Evolutionary conservation across 2,888 invertebrate species (phyloP).

Genomic region (Psococerastis gibbosa): DNA sequence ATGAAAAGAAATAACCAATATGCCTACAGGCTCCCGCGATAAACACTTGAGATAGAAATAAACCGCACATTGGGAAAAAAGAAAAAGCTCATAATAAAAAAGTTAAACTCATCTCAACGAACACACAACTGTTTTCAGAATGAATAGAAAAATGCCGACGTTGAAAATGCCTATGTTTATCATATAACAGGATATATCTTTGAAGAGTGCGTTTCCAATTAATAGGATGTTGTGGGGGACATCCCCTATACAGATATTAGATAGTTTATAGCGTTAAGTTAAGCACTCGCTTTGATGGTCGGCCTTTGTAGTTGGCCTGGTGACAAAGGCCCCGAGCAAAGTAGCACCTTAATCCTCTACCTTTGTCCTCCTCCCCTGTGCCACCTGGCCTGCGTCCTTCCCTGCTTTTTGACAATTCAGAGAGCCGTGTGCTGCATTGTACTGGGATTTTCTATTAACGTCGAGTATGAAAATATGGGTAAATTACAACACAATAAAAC

Average conservation of each 20-base stretch:
- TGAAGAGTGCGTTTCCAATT: not conserved
- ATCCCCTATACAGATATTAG: conserved; percentile 10
- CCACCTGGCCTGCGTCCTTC: too few relatives aligned
- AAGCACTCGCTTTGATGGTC: conserved; percentile 8
- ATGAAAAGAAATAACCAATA: too few relatives aligned
- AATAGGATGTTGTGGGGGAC: conserved; percentile 7
- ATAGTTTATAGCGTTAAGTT: conserved; percentile 11
- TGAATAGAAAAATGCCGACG: not conserved
- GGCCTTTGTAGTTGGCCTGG: conserved; percentile 7
- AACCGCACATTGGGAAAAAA: not conserved
- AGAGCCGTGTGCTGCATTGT: too few relatives aligned
- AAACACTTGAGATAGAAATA: not conserved
- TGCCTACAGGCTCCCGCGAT: not conserved
- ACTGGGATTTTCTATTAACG: too few relatives aligned
- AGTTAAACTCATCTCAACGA: not conserved
- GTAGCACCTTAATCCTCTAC: conserved; percentile 10
- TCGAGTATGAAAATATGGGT: too few relatives aligned
- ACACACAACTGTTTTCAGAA: not conserved
- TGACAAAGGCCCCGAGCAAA: conserved; percentile 9
- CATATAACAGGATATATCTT: not conserved
- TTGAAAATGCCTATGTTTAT: not conserved
- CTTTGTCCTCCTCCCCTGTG: too few relatives aligned
- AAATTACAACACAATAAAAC: too few relatives aligned
- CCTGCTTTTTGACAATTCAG: too few relatives aligned
- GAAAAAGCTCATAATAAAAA: not conserved